Base-by-base conservation (phyloP, 2,797 vertebrate genomes). In the Periparus ater region DNA sequence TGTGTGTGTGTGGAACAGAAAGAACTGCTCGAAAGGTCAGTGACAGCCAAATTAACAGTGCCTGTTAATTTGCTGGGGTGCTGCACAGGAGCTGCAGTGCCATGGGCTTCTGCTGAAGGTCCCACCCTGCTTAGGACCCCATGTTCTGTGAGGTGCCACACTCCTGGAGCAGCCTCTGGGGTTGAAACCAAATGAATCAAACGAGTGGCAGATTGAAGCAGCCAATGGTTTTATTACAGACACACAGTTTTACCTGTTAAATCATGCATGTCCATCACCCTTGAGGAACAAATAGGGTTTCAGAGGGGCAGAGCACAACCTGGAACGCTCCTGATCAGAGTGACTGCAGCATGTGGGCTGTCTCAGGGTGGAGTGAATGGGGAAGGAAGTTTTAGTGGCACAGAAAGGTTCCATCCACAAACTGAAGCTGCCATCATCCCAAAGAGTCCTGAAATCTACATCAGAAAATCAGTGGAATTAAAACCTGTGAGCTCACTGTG, bases 401-500 rank as follows among this genome's bases (percentile, higher is more conserved):
- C 34, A 38, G 20, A 80, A 84, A 71, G 12, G 34, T 65, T 85
- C 60, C 20, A 44, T 60, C 42, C 34, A 58, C 45, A 34, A 42
- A 65, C 44, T 73, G 80, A 82, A 95, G 96, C 98, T 51, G 98
- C 97, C 27, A 18, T 98, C 61, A 98, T 96, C 58, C 98, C 98
- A 11, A 98, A 98, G 91, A 98, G 97, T 96, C 98, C 97, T 66
- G 79, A 95, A 67, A 98, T 97, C 42, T 85, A 89, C 72, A 97
- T 96, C 54, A 98, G 91, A 95, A 81, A 98, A 97, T 63, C 97
- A 97, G 14, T 97, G 98, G 97, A 77, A 66, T 16, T 17, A 98
- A 98, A 96, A 97, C 97, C 83, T 97, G 98, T 4, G 98, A 98
- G 93, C 95, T 98, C 68, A 95, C 89, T 10, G 98, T 94, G 47